A percentile compares a stretch with the other conserved stretches of the same genome.
phyloP scores from a whole-genome alignment of 1,140 invertebrate genomes.

The Marisa cornuarietis region DNA sequence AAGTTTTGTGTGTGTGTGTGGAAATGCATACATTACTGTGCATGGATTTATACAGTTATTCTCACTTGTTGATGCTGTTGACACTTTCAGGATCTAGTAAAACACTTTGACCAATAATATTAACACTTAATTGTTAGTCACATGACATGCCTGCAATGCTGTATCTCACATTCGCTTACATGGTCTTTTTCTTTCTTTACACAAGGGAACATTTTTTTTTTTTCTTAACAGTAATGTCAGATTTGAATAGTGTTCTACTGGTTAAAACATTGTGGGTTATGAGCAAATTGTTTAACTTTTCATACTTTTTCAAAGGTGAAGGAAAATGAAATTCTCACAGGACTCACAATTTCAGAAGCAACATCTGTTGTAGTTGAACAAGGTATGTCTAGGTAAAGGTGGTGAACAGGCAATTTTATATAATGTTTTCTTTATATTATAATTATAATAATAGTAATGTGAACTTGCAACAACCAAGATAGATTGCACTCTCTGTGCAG shows the following conservation, averaged over 20 bases:
- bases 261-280: background rate
- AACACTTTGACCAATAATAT: background rate
- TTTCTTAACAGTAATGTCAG: background rate
- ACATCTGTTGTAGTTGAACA: slow-evolving; percentile 9
- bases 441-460: too few species aligned
- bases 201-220: too few species aligned
- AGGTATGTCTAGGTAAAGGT: background rate
- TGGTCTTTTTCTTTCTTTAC: too few species aligned
- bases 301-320: slow-evolving; percentile 6
- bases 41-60: background rate
- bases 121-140: background rate
- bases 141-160: background rate
- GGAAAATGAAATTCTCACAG: slow-evolving; percentile 22
- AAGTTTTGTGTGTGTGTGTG: background rate
- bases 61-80: background rate
- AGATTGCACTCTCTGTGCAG: too few species aligned
- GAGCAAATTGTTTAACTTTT: background rate
- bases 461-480: too few species aligned
- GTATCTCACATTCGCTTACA: too few species aligned
- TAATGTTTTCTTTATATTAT: background rate
- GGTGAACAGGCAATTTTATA: background rate
- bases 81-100: background rate
- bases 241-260: background rate
- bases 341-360: slow-evolving; percentile 17
- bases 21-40: background rate